phyloP scores from a whole-genome alignment of 2,888 invertebrate species.

The Cheilosia impressa region DNA sequence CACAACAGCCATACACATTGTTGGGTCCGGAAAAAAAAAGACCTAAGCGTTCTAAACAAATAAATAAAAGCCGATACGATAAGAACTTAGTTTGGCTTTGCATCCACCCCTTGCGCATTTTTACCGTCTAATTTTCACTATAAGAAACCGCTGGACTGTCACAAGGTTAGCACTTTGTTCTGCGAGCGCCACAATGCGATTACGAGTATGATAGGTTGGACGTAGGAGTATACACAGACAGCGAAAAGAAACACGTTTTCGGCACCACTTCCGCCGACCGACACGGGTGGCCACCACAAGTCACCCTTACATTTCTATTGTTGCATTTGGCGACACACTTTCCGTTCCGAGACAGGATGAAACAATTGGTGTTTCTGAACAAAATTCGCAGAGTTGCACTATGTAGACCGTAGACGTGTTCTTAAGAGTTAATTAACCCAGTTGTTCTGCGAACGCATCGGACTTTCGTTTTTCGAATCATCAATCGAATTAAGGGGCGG shows the following conservation, averaged over 20 bases:
- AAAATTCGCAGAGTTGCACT: conserved; percentile 54
- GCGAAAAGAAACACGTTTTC: conserved; percentile 45
- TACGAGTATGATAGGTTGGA: conserved; percentile 59
- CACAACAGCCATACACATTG: not conserved
- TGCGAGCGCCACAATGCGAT: conserved; percentile 68
- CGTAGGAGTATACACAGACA: not conserved
- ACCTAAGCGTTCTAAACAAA: conserved; percentile 24
- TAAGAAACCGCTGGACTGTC: conserved; percentile 43
- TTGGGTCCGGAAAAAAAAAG: conserved; percentile 14
- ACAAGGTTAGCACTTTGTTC: conserved; percentile 61
- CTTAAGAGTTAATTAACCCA: conserved; percentile 69
- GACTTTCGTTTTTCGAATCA: conserved; percentile 41
- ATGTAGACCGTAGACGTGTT: conserved; percentile 39
- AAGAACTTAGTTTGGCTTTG: conserved; percentile 36
- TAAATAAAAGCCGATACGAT: conserved; percentile 41
- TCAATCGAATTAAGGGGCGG: conserved; percentile 70
- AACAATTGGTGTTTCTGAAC: conserved; percentile 41
- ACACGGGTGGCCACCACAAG: not conserved
- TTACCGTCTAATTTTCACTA: not conserved
- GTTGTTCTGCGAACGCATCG: conserved; percentile 27
- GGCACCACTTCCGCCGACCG: conserved; percentile 58
- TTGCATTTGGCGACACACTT: conserved; percentile 38
- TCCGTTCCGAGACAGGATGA: conserved; percentile 57
- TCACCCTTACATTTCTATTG: conserved; percentile 9
- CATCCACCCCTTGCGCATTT: conserved; percentile 18